Percentiles rank a stretch among this genome's conserved stretches.
phyloP scores from a whole-genome alignment of 37 sponge, comb jelly and placozoan genomes.

The Chondrilla cf. caribensis region DNA sequence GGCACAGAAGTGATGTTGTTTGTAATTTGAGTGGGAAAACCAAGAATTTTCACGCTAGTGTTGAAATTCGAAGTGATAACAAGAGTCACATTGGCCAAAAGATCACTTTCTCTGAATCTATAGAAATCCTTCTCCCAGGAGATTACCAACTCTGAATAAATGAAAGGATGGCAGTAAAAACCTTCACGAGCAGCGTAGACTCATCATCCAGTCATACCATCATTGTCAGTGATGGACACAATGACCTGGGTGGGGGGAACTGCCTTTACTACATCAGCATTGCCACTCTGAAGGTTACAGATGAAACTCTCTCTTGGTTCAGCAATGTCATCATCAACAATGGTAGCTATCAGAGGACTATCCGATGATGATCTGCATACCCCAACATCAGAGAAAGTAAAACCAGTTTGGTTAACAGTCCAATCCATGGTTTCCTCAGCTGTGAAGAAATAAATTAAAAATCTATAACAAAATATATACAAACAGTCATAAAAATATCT shows the following conservation, averaged over 20 bases:
- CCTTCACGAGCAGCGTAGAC: not conserved
- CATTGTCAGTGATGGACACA: not conserved
- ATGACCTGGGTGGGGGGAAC: not conserved
- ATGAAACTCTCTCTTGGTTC: not conserved
- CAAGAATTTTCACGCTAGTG: not conserved
- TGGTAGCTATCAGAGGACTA: not conserved
- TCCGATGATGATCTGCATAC: too few species aligned
- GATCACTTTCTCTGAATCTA: not conserved
- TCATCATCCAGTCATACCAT: not conserved
- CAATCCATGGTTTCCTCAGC: too few species aligned
- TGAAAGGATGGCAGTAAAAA: not conserved
- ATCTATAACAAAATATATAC: too few species aligned
- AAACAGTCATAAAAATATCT: too few species aligned
- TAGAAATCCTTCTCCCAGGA: not conserved
- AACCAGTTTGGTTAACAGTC: too few species aligned
- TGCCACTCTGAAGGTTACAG: not conserved
- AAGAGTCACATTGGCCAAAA: not conserved
- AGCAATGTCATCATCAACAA: slow-evolving; percentile 10
- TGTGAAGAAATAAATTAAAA: too few species aligned
- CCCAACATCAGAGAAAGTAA: too few species aligned
- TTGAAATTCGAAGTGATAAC: not conserved
- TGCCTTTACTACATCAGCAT: not conserved
- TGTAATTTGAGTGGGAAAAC: not conserved
- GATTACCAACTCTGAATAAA: not conserved
- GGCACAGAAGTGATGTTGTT: not conserved